Conservation (phyloP, 2,113 vertebrate species). For the Dromas ardeola region DNA sequence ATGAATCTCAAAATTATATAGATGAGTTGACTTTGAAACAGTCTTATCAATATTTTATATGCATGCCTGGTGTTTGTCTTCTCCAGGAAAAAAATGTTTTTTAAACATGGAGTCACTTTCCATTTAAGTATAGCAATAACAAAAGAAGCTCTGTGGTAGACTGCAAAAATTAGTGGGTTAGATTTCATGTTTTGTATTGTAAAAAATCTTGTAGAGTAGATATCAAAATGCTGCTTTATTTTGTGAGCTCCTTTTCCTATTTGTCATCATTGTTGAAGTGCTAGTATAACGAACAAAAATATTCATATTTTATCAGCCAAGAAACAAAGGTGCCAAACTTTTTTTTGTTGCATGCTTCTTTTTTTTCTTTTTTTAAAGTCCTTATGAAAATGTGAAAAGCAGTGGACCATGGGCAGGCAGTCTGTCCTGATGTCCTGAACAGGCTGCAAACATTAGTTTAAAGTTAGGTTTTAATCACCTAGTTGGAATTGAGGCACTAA, state of each 20-base stretch:
- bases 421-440: not conserved
- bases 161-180: not conserved
- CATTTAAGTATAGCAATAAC: not conserved
- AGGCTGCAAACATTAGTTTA: too few species aligned
- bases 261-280: not conserved
- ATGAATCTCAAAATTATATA: not conserved
- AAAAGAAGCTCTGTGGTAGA: not conserved
- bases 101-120: not conserved
- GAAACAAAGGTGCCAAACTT: not conserved
- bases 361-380: not conserved
- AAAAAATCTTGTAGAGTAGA: not conserved
- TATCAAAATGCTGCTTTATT: not conserved
- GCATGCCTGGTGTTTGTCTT: not conserved
- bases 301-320: not conserved
- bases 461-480: too few species aligned
- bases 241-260: not conserved
- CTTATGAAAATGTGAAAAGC: not conserved
- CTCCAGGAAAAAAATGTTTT: not conserved
- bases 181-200: not conserved
- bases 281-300: not conserved
- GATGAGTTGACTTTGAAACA: not conserved
- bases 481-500: too few species aligned
- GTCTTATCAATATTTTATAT: not conserved
- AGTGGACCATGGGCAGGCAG: not conserved
- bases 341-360: not conserved